Base-by-base conservation (phyloP, 2,113 vertebrate genomes). In the Melanerpes formicivorus region DNA sequence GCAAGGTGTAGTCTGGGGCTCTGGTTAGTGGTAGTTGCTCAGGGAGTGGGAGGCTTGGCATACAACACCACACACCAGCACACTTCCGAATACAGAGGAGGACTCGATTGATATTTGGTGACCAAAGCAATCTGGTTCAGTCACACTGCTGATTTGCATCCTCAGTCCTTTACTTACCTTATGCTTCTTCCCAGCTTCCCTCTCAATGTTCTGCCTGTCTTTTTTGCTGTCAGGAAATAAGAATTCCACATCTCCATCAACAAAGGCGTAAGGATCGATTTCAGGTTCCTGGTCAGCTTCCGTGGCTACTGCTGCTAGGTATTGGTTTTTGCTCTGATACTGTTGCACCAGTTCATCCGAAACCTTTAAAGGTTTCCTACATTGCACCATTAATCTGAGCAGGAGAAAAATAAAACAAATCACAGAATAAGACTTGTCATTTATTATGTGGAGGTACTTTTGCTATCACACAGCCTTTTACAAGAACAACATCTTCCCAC, bases 201-300 rank as follows among this genome's bases (percentile, higher is more conserved):
- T 98, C 92, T 99, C 99, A 22, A 85, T 98, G 62, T 98, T 98
- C 44, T 98, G 97, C 95, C 99, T 99, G 59, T 99, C 99, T 96
- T 99, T 99, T 97, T 99, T 98, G 27, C 95, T 98, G 93, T 99
- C 98, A 84, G 98, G 98, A 97, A 99, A 99, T 25, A 98, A 98
- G 95, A 99, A 99, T 95, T 99, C 98, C 91, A 99, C 99, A 74
- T 99, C 99, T 42, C 99, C 99, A 91, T 99, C 99, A 81, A 99
- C 99, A 84, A 99, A 99, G 63, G 99, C 99, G 6, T 99, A 99
- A n/a, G 99, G 99, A 96, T 99, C 99, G 17, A 98, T 98, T 97
- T 99, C 99, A 10, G 98, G 97, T 94, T 99, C 99, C 82, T 99
- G 98, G 93, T 99, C 99, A 80, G 98, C 96, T 80, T 99, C 98